Conservation (phyloP, 2,888 invertebrate species). For the Idaea aversata region DNA sequence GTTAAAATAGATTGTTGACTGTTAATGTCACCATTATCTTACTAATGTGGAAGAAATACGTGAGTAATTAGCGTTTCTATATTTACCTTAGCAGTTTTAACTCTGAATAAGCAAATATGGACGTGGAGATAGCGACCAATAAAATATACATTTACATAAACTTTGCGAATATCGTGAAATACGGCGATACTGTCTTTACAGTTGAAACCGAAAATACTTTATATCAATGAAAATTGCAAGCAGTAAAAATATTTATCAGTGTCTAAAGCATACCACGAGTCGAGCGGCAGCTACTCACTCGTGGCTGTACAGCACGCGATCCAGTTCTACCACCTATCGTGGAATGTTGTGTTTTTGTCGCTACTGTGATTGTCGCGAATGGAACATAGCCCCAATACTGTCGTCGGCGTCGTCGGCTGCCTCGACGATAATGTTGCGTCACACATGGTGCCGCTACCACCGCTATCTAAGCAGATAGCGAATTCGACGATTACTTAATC, state of each 20-base stretch:
- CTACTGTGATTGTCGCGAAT: slow-evolving; percentile 42
- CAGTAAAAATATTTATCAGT: slow-evolving; percentile 25
- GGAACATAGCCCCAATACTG: slow-evolving; percentile 41
- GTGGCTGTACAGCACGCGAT: slow-evolving; percentile 50
- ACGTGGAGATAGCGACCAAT: slow-evolving; percentile 6
- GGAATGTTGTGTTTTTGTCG: slow-evolving; percentile 62
- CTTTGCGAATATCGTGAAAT: neutral
- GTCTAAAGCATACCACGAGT: slow-evolving; percentile 26
- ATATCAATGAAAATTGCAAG: slow-evolving; percentile 25
- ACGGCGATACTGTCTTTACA: neutral
- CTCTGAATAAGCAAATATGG: slow-evolving; percentile 11
- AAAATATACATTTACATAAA: neutral
- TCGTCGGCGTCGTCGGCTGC: slow-evolving; percentile 20
- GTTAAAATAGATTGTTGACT: slow-evolving; percentile 40
- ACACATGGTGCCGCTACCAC: slow-evolving; percentile 30
- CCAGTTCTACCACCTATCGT: slow-evolving; percentile 40
- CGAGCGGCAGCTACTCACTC: slow-evolving; percentile 26
- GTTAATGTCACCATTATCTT: slow-evolving; percentile 35
- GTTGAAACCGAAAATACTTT: slow-evolving; percentile 3
- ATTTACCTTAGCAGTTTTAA: slow-evolving; percentile 17
- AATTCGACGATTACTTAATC: slow-evolving; percentile 41
- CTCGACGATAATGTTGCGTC: slow-evolving; percentile 41
- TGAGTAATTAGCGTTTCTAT: slow-evolving; percentile 15
- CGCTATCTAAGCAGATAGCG: slow-evolving; percentile 32
- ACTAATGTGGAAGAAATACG: slow-evolving; percentile 19